Conservation (phyloP, 1,140 invertebrate species). For the Varroa destructor region DNA sequence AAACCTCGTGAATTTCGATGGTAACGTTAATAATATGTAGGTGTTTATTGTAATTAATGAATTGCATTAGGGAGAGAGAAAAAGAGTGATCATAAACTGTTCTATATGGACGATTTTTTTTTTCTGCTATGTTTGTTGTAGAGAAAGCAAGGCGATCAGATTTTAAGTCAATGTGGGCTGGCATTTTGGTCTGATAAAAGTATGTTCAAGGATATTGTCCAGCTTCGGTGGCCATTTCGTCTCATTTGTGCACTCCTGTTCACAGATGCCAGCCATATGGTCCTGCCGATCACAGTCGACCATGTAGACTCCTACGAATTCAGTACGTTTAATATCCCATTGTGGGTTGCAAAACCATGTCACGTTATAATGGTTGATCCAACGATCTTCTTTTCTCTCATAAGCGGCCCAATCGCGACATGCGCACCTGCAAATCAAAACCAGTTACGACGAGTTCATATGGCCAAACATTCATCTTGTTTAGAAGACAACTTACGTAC, state of each 20-base stretch:
- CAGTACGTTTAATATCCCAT: conserved; percentile 20
- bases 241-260: conserved; percentile 12
- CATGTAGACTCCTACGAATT: conserved; percentile 12
- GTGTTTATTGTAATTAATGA: no score
- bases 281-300: conserved; percentile 19
- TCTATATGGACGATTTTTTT: no score
- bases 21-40: no score
- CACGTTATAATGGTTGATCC: conserved; percentile 25
- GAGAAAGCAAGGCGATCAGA: no score
- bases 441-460: no score
- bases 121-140: no score
- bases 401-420: conserved; percentile 23
- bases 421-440: not conserved
- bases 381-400: conserved; percentile 12
- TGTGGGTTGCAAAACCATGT: conserved; percentile 26
- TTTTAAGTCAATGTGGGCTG: conserved; percentile 3
- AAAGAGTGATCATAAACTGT: no score
- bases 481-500: no score
- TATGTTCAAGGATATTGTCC: not conserved
- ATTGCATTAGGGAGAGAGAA: no score
- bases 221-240: conserved; percentile 3
- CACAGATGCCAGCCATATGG: conserved; percentile 7
- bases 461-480: no score
- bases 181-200: conserved; percentile 12
- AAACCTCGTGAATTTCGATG: no score